Base-by-base conservation (phyloP, 2,888 invertebrate genomes). In the Stenoptilia bipunctidactyla region DNA sequence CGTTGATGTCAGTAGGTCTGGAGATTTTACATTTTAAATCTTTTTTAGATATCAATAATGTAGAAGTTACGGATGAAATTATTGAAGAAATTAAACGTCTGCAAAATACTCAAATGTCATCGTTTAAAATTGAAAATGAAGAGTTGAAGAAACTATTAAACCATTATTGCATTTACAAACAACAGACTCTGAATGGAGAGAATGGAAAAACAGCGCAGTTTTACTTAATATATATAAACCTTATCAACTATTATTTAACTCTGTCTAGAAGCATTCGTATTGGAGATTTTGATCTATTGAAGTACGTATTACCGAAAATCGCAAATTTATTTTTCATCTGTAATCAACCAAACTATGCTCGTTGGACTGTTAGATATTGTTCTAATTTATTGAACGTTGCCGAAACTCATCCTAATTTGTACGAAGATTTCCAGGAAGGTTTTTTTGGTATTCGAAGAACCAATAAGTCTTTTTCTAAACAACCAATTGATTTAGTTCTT, bases 261-360 rank as follows among this genome's bases (percentile, higher is more conserved):
- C 30, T 30, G n/a, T 12, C n/a, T 8, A 4, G 45, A 40, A 45
- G 47, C 20, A 45, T 51, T 13, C 46, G 46, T 13, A 34, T 13
- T 10, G 47, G 46, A 13, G 41, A 49, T 40, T 45, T 47, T 38
- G 37, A 42, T 3, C 15, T 47, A 8, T 44, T 39, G 41, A 30
- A 30, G 13, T 30, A 8, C 3, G 13, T 30, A 6, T 12, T 30
- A 12, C 13, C 44, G n/a, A 47, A 48, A 46, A 48, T 51, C 1
- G 41, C 46, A n/a, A 49, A 48, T 45, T 27, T 51, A 35, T 52
- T 48, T 41, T 52, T 51, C 20, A 42, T 37, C 1, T 43, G 20
- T 3, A 51, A 49, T 40, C 48, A 51, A 15, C 49, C 14, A 13
- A 53, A 52, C 35, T 54, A 56, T 47, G 44, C 49, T 10, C 41